Conservation (phyloP, 1,140 invertebrate genomes). For the Anoplophora glabripennis region DNA sequence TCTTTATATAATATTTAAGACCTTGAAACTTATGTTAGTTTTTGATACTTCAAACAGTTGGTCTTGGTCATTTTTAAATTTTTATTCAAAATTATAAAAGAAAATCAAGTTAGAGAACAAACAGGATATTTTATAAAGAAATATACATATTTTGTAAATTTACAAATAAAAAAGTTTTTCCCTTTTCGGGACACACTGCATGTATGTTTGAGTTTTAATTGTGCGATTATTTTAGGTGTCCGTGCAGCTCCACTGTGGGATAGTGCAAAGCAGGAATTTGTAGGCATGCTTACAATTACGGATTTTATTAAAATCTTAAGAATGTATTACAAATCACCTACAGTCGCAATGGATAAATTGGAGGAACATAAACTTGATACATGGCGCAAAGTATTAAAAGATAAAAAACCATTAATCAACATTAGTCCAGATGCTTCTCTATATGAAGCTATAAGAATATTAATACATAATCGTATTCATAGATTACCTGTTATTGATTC, state of each 20-base stretch:
- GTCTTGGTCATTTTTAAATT: no score
- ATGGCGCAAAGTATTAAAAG: conserved; percentile 82
- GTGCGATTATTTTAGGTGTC: conserved; percentile 63
- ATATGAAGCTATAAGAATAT: conserved; percentile 88
- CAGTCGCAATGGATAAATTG: conserved; percentile 90
- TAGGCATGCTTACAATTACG: conserved; percentile 98
- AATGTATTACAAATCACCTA: conserved; percentile 94
- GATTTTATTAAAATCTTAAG: conserved; percentile 99
- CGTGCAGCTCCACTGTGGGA: conserved; percentile 98
- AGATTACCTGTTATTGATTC: conserved; percentile 95
- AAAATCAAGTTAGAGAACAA: no score
- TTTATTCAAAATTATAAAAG: no score
- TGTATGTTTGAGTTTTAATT: not conserved
- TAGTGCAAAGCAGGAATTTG: conserved; percentile 83
- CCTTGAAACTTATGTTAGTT: no score
- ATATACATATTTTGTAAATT: no score
- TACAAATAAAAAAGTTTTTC: no score
- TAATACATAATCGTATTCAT: conserved; percentile 94
- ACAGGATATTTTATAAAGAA: no score
- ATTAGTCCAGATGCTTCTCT: conserved; percentile 86
- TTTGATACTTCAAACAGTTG: no score
- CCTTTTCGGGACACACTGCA: not conserved
- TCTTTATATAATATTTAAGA: no score
- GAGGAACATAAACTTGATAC: conserved; percentile 97
- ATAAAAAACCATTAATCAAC: conserved; percentile 78